A percentile compares a stretch with the other conserved stretches of the same genome.
Evolutionary conservation across 2,888 invertebrate species (phyloP).

Genomic region (Conchocele bisecta): DNA sequence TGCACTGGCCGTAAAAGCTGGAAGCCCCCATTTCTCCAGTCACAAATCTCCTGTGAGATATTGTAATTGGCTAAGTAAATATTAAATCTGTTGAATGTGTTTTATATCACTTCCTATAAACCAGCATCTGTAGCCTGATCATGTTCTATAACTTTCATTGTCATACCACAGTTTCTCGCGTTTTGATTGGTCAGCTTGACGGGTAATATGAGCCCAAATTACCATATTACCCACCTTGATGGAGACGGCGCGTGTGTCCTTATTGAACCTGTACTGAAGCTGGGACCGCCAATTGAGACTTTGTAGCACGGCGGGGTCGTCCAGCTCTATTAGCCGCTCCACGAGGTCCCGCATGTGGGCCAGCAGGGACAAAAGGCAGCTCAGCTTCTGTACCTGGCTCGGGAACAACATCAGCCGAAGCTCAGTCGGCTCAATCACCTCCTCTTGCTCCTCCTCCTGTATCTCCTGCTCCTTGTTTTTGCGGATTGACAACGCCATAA

Average conservation of each 20-base stretch:
- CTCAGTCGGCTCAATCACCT: slow-evolving; percentile 59
- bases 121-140: too few species aligned
- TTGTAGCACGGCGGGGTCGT: slow-evolving; percentile 53
- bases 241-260: slow-evolving; percentile 63
- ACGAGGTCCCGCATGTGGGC: slow-evolving; percentile 74
- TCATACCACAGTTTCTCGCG: too few species aligned
- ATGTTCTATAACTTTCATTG: too few species aligned
- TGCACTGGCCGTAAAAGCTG: too few species aligned
- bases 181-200: too few species aligned
- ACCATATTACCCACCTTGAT: slow-evolving; percentile 67
- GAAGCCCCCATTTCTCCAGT: too few species aligned
- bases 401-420: slow-evolving; percentile 78
- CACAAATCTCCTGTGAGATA: too few species aligned
- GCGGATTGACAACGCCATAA: slow-evolving; percentile 56
- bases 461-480: slow-evolving; percentile 55
- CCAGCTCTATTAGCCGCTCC: slow-evolving; percentile 62
- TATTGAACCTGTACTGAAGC: slow-evolving; percentile 68
- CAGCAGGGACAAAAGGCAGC: slow-evolving; percentile 72
- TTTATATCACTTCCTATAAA: too few species aligned
- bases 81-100: too few species aligned
- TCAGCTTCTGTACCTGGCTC: slow-evolving; percentile 78
- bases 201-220: too few species aligned
- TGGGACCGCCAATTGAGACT: slow-evolving; percentile 78
- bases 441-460: slow-evolving; percentile 40
- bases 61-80: too few species aligned